Base-by-base conservation (phyloP, 2,888 invertebrate genomes). In the Perithous albicinctus region DNA sequence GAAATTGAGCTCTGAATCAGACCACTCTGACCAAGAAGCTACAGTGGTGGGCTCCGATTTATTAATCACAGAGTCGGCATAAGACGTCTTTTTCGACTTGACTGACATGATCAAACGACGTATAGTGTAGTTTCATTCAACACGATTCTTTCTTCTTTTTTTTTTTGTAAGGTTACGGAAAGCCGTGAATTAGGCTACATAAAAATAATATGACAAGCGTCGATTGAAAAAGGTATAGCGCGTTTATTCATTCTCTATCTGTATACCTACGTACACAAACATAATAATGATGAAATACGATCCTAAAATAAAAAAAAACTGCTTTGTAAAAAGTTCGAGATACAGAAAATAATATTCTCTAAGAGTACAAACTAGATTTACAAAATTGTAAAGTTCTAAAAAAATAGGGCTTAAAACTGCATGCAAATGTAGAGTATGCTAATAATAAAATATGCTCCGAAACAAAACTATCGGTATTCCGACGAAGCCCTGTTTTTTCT, bases 11-110 rank as follows among this genome's bases (percentile, higher is more conserved):
- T 86, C 84, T 6, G 43, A 64, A 29, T 90, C 90, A 10, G 84
- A 85, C 90, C 90, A 90, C 79, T 88, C 87, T 12, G 76, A 67
- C 90, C 89, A 90, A 20, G 76, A 67, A 18, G 56, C 54, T 7
- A 41, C 79, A 48, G 51, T 59, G 15, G 20, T 67, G 10, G 63
- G 12, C 51, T 73, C 69, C 51, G 61, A 54, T 59, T 43, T 54
- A 18, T 26, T n/a, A n/a, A 51, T 64, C 48, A 48, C 32, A 4
- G 78, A 70, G 46, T 82, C 78, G 2, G 75, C 18, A n/a, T 72
- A 46, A 38, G 32, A 38, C 8, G 51, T 67, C 46, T 66, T 78
- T 66, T 74, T 78, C 12, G 72, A 75, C 38, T 72, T 82, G 23
- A 70, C 70, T 46, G 82, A 82, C 82, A 82, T 82, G n/a, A 20